phyloP scores from a whole-genome alignment of 1,140 invertebrate genomes.

The Atta colombica region DNA sequence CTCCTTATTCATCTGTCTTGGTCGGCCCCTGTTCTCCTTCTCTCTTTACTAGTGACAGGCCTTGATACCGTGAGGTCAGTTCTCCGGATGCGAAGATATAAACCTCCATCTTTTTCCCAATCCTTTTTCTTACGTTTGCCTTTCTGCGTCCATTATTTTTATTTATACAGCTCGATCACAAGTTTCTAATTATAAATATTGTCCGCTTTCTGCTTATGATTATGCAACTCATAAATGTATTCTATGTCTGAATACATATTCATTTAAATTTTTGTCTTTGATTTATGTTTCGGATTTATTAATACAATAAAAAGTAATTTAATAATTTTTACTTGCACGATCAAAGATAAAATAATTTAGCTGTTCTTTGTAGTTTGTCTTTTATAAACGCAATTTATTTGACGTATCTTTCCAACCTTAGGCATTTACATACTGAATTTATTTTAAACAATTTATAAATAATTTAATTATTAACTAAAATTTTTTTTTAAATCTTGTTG shows the following conservation, averaged over 20 bases:
- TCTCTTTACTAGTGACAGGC: slow-evolving; percentile 62
- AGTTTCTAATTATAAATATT: slow-evolving; percentile 27
- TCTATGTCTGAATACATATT: background rate
- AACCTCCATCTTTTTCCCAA: slow-evolving; percentile 30
- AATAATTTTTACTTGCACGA: background rate
- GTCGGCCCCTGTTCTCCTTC: background rate
- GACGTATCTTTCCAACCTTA: background rate
- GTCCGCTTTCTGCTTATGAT: background rate
- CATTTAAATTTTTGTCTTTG: background rate
- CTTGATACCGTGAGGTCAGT: slow-evolving; percentile 62
- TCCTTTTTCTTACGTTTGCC: slow-evolving; percentile 60
- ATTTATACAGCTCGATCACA: background rate
- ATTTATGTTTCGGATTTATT: slow-evolving; percentile 6
- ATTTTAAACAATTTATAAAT: slow-evolving; percentile 4
- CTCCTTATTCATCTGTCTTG: slow-evolving; percentile 25
- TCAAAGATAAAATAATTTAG: background rate
- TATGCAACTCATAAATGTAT: background rate
- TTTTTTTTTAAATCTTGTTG: background rate
- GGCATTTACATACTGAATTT: background rate
- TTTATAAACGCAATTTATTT: background rate
- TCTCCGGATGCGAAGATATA: slow-evolving; percentile 75
- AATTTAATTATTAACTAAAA: background rate
- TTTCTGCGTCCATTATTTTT: slow-evolving; percentile 11
- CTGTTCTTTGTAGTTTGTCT: background rate
- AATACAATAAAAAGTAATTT: background rate